phyloP scores from a whole-genome alignment of 1,140 invertebrate genomes.

The Melipona quadrifasciata region DNA sequence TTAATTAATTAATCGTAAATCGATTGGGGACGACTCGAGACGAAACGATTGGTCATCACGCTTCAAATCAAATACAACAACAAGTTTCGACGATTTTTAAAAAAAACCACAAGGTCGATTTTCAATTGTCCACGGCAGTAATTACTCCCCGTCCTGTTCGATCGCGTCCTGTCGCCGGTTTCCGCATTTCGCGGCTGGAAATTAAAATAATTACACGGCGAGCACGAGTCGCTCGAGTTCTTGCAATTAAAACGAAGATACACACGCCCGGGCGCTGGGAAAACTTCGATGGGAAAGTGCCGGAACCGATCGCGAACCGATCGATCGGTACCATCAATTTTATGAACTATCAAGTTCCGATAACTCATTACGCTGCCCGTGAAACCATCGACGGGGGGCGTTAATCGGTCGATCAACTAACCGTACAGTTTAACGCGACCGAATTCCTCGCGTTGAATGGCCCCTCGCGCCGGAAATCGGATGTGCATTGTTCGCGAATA shows the following conservation, averaged over 20 bases:
- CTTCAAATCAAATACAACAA: too few species aligned
- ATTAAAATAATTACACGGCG: neutral
- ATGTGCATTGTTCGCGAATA: slow-evolving; percentile 54
- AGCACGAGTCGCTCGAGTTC: neutral
- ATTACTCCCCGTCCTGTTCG: neutral
- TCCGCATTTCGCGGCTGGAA: neutral
- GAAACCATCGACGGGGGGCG: slow-evolving; percentile 15
- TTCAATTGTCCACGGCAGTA: neutral
- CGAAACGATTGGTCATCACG: too few species aligned
- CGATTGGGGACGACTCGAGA: too few species aligned
- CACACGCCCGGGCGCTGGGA: neutral
- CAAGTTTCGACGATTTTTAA: too few species aligned
- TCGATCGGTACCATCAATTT: neutral
- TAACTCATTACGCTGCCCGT: slow-evolving; percentile 12
- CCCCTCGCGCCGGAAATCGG: slow-evolving; percentile 49
- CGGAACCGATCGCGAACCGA: neutral
- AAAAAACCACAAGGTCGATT: neutral
- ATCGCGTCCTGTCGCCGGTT: neutral
- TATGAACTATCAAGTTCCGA: slow-evolving; percentile 15
- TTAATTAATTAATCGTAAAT: too few species aligned
- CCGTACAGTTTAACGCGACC: slow-evolving; percentile 34
- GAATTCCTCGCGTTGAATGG: slow-evolving; percentile 47
- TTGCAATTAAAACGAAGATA: slow-evolving; percentile 1
- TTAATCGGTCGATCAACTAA: slow-evolving; percentile 45
- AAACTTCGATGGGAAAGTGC: neutral